Evolutionary conservation across 2,113 vertebrate species (phyloP), one percentile per base, ranked within the genome.

Genomic region (Thermophis baileyi): DNA sequence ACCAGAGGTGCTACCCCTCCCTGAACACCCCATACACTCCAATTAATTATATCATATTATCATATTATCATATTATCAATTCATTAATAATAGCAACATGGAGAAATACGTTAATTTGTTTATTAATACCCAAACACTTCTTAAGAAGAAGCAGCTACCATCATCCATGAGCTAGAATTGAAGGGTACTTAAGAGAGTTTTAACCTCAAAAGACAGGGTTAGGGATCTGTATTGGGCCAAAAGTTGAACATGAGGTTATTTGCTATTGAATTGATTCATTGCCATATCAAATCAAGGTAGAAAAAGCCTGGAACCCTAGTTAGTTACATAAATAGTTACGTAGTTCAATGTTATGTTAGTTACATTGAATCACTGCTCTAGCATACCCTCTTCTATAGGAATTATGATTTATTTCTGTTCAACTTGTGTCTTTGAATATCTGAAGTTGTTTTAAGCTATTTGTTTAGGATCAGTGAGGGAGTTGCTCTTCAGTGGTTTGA

Each of bases 61-160:
- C 47, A 47, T n/a, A n/a, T n/a, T n/a, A n/a, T n/a, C 47, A 47
- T 47, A 47, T 47, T 47, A 50, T 50, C 49, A 50, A 50, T 50
- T 50, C 2, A 53, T 53, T 53, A 53, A 53, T 53, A 51, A 51
- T 57, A 8, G 7, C 24, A 57, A 57, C 22, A 57, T 85, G 10
- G n/a, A 46, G 90, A 95, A 94, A 94, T 1, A 50, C 27, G 35
- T 12, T 50, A 40, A 4, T 94, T 20, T 27, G 35, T 93, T 47
- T 90, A 44, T 90, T 2, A 0, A 0, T n/a, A n/a, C 30, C 30
- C 30, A 69, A n/a, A 30, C 30, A 50, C 5, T 22, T 63, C 85
- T 69, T 12, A 63, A 50, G 20, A 22, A 60, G 20, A 8, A 57
- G 25, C 44, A 27, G 50, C 40, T 30, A 91, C 12, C 35, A 57